Evolutionary conservation across 2,113 vertebrate species (phyloP), one percentile per base, ranked within the genome.

Genomic region (Nannobrachium achirus): DNA sequence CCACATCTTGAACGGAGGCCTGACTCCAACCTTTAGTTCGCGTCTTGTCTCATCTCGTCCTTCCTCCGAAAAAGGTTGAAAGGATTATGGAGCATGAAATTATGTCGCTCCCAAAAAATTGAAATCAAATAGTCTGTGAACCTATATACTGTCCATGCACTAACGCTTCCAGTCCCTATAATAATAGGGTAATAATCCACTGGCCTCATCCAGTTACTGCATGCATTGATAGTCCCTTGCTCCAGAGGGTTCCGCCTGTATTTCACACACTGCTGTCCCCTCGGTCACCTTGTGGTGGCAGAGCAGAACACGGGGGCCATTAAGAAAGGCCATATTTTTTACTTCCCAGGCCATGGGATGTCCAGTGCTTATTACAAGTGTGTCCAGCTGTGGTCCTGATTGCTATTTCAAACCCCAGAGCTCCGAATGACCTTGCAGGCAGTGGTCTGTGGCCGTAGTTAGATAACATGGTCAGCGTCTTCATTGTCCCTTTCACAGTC

Each of bases 271-370:
- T 19, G 51, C 1, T 38, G 53, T 74, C 76, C 66, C 75, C 63
- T 8, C 56, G 78, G 76, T 91, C 81, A 89, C 89, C 89, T 89
- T 90, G 86, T 16, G 52, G 73, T 72, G 39, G 20, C 53, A 66
- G 59, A 69, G 60, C 53, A 41, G 67, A 72, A 68, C 33, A n/a
- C 25, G 38, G 10, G 42, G 63, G 45, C 63, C 52, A 64, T 66
- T 71, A 66, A 66, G 25, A 78, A 75, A 70, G 70, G 80, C 42
- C 10, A 33, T 90, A 89, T 89, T 89, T 88, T 33, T 79, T 79
- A 86, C 65, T 76, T 57, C 58, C 58, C 63, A 63, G 80, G 71
- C 57, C 38, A 44, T 13, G n/a, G 61, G 56, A 62, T 20, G 42
- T 71, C 73, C 66, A 52, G 62, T 67, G 73, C 83, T 81, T 69